phyloP scores from a whole-genome alignment of 1,140 invertebrate species.

The Drosophila nigromelanica region DNA sequence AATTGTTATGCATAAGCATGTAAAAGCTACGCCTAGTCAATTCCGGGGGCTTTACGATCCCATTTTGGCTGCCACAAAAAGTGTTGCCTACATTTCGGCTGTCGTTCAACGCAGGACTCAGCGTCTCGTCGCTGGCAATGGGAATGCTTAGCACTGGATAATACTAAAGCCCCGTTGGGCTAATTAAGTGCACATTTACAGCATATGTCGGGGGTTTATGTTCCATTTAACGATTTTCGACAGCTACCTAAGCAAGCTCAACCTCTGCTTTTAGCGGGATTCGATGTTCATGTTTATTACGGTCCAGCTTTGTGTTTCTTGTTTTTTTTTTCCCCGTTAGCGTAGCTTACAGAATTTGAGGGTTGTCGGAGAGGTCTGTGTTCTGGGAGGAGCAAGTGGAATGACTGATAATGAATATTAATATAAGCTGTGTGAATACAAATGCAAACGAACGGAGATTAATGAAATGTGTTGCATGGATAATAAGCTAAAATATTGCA shows the following conservation, averaged over 20 bases:
- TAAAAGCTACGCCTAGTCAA: constrained; percentile 18
- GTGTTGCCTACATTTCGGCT: constrained; percentile 39
- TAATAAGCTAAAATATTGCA: constrained; percentile 30
- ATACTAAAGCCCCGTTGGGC: constrained; percentile 32
- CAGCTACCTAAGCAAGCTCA: constrained; percentile 24
- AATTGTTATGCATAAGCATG: not conserved
- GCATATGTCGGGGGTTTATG: constrained; percentile 45
- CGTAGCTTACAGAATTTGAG: constrained; percentile 25
- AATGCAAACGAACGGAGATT: constrained; percentile 38
- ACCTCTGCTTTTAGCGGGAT: constrained; percentile 35
- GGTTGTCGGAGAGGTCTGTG: not conserved
- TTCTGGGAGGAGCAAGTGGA: not conserved
- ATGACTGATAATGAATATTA: constrained; percentile 48
- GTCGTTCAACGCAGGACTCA: not conserved
- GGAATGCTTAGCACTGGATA: constrained; percentile 34
- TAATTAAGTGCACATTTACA: constrained; percentile 63
- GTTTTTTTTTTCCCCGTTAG: constrained; percentile 6
- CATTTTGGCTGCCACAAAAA: constrained; percentile 31
- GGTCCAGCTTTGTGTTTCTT: constrained; percentile 28
- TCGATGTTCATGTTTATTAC: constrained; percentile 63
- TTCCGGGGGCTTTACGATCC: constrained; percentile 28
- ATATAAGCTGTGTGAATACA: constrained; percentile 31
- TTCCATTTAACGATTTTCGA: constrained; percentile 37
- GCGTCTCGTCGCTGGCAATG: not conserved
- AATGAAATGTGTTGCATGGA: constrained; percentile 34